Base-by-base conservation (phyloP, 2,888 invertebrate genomes). In the Troides helena region DNA sequence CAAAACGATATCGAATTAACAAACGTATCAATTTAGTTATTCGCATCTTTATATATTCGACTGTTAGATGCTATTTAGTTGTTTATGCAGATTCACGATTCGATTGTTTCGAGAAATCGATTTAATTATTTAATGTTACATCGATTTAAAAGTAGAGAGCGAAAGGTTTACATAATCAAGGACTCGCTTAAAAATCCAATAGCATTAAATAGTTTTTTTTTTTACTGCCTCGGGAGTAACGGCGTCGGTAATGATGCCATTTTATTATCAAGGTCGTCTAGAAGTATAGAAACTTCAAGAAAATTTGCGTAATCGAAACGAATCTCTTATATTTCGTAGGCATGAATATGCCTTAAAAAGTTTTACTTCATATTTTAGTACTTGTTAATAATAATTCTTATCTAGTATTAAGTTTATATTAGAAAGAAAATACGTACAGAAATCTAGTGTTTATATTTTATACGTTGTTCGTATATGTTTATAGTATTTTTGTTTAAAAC, bases 1-100 rank as follows among this genome's bases (percentile, higher is more conserved):
- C 72, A 80, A 85, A 85, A 80, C 79, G 81, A 81, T 84, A 86
- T 82, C 78, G 77, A 82, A 83, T 84, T 85, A 83, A 77, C 39
- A 81, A 81, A 86, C 85, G 81, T 84, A 86, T 86, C 81, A 84
- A 80, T 85, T 85, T 85, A 69, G 72, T 73, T 8, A 76, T 79
- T 81, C 80, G 78, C 76, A 78, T 78, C 77, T 77, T 78, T 73
- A 76, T 74, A 72, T 78, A 77, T 80, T 78, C 73, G 76, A 78
- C 75, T 76, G 77, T 72, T 75, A 78, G 75, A 75, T 78, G 79
- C 77, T 80, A 75, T 77, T 76, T 76, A 74, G 76, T 39, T 74
- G 67, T 79, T 83, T 78, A 80, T 79, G 78, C 77, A 76, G 77
- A 80, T 80, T 74, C 62, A 50, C 57, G 57, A 57, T 68, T 74